Percentiles rank a stretch among this genome's conserved stretches.
These are phyloP conservation scores for Tromatobia lineatoria DNA, from an alignment of 2,888 invertebrate species.

Conservation along the genomic window DNA sequence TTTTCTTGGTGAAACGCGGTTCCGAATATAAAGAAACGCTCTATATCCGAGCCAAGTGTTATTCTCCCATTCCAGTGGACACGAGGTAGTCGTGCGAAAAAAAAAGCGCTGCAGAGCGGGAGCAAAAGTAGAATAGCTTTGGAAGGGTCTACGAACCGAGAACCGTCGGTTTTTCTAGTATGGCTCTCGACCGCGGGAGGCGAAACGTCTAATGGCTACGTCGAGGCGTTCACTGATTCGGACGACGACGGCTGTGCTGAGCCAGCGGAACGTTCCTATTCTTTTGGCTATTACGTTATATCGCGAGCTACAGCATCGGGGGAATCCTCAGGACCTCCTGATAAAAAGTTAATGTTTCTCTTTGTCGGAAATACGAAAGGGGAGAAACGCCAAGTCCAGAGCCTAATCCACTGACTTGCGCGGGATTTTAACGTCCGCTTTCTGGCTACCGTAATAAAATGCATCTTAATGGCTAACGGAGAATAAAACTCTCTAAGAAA, in stretches of 20 bases:
- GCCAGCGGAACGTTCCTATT: constrained; percentile 67
- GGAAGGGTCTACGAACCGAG: constrained; percentile 60
- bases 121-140: constrained; percentile 58
- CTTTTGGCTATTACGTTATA: constrained; percentile 54
- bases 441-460: constrained; percentile 53
- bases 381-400: constrained; percentile 34
- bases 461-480: constrained; percentile 51
- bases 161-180: constrained; percentile 61
- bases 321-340: constrained; percentile 53
- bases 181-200: constrained; percentile 42
- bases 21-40: constrained; percentile 47
- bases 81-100: constrained; percentile 24
- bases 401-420: constrained; percentile 58
- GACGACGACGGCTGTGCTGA: constrained; percentile 65
- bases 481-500: constrained; percentile 45
- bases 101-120: constrained; percentile 36
- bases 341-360: constrained; percentile 65
- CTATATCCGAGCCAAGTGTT: constrained; percentile 52
- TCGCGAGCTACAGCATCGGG: constrained; percentile 48
- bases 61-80: constrained; percentile 45
- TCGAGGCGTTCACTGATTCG: constrained; percentile 49
- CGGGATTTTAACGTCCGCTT: constrained; percentile 56
- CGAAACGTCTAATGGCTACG: constrained; percentile 66
- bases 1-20: constrained; percentile 42
- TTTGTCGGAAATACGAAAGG: constrained; percentile 53